Evolutionary conservation across 2,888 invertebrate genomes (phyloP).

Genomic region (Apocheima hispidaria): DNA sequence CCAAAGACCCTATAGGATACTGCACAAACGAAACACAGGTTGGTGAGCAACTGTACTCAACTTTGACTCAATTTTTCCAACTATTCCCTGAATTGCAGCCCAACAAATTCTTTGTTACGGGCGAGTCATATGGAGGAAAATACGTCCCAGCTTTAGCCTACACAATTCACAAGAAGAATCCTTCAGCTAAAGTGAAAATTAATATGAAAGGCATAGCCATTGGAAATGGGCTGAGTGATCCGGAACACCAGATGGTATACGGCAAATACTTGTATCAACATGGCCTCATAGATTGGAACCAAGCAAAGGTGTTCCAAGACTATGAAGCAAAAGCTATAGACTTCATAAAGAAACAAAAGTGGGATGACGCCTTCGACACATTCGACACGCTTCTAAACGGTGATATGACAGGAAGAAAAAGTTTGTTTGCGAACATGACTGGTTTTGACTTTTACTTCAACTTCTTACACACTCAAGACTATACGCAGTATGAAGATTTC

Average conservation of each 20-base stretch:
- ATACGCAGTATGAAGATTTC: conserved; percentile 81
- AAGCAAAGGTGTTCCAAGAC: conserved; percentile 85
- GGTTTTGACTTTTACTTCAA: conserved; percentile 93
- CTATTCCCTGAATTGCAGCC: conserved; percentile 91
- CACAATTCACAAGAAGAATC: conserved; percentile 89
- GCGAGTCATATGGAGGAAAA: conserved; percentile 95
- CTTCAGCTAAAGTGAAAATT: conserved; percentile 88
- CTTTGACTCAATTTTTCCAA: conserved; percentile 92
- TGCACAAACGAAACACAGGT: conserved; percentile 92
- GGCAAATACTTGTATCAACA: conserved; percentile 93
- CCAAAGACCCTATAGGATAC: conserved; percentile 91
- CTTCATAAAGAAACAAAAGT: conserved; percentile 88
- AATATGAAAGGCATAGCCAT: conserved; percentile 90
- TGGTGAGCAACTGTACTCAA: conserved; percentile 91
- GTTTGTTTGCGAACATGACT: conserved; percentile 90
- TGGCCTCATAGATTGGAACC: conserved; percentile 89
- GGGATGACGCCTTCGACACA: conserved; percentile 89
- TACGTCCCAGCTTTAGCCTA: conserved; percentile 91
- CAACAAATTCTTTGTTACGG: conserved; percentile 94
- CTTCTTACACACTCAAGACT: conserved; percentile 88
- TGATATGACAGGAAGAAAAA: conserved; percentile 86
- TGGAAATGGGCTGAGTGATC: conserved; percentile 93
- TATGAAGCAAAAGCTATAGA: conserved; percentile 86
- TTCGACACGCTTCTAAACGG: conserved; percentile 91
- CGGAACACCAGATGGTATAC: conserved; percentile 91